Percentiles rank a stretch among this genome's conserved stretches.
Conservation (phyloP, 2,888 invertebrate genomes). For the Pycnomerus fuliginosus region DNA sequence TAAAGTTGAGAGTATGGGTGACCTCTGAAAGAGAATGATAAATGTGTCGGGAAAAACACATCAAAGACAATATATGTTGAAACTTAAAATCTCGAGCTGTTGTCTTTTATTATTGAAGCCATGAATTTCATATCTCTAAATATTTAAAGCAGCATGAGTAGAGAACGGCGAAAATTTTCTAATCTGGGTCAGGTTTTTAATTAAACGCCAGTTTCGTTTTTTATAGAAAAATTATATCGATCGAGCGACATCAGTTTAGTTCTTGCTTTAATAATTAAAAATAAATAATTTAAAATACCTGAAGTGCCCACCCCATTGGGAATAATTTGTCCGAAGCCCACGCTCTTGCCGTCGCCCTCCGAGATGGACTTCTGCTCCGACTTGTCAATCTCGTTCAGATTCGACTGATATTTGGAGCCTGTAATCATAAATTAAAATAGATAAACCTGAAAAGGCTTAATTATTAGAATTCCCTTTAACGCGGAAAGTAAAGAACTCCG, state of each 20-base stretch:
- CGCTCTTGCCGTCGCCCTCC: conserved; percentile 54
- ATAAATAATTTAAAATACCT: too few species aligned
- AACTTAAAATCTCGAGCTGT: conserved; percentile 44
- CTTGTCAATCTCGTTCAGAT: conserved; percentile 76
- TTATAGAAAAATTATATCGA: too few species aligned
- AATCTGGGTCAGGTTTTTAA: too few species aligned
- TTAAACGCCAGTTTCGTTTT: too few species aligned
- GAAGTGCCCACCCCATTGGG: conserved; percentile 21
- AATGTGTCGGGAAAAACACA: conserved; percentile 44
- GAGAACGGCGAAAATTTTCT: too few species aligned
- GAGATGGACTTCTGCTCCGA: conserved; percentile 71
- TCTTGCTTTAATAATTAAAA: too few species aligned
- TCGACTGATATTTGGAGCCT: conserved; percentile 75
- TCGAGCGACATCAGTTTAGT: too few species aligned
- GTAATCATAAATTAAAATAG: conserved; percentile 42
- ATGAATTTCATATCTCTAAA: conserved; percentile 30
- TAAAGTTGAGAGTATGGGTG: too few species aligned
- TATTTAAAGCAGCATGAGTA: conserved; percentile 29
- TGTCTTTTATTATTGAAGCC: conserved; percentile 33
- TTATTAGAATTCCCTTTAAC: background rate
- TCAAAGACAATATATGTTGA: conserved; percentile 50
- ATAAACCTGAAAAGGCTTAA: background rate
- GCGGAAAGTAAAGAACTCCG: too few species aligned
- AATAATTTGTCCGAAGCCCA: conserved; percentile 41
- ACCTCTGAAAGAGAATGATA: conserved; percentile 42